phyloP scores from a whole-genome alignment of 2,797 vertebrate species.

The Coendou prehensilis region DNA sequence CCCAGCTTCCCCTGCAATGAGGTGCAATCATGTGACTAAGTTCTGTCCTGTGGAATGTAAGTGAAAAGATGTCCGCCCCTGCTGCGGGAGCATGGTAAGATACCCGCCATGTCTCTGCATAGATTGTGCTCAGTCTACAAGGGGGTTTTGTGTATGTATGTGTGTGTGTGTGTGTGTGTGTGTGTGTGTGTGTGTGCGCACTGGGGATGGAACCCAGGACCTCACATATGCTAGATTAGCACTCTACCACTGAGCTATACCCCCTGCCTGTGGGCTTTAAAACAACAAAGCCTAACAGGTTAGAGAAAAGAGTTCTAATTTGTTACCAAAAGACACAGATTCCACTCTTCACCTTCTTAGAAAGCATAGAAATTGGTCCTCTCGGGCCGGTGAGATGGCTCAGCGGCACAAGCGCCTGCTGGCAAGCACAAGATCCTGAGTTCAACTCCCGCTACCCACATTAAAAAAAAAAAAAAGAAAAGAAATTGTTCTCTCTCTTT shows the following conservation, averaged over 20 bases:
- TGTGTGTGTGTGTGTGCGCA: not conserved
- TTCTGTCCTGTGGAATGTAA: not conserved
- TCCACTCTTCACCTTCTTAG: not conserved
- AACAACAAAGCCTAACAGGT: not conserved
- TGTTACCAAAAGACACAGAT: not conserved
- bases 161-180: not conserved
- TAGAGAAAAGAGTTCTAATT: not conserved
- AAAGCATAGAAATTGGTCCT: not conserved
- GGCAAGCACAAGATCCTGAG: no score
- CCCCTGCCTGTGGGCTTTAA: not conserved
- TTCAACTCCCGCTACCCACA: no score
- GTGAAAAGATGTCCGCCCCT: not conserved
- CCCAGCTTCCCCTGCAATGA: not conserved
- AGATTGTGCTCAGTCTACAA: not conserved
- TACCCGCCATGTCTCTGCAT: not conserved
- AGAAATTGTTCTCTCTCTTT: not conserved
- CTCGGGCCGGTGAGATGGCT: no score
- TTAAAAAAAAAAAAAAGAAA: no score
- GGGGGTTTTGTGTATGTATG: not conserved
- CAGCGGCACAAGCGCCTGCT: no score
- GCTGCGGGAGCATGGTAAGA: not conserved
- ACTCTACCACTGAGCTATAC: not conserved
- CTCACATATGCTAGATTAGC: not conserved
- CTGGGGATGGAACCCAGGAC: not conserved
- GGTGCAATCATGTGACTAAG: not conserved